Percentiles rank a stretch among this genome's conserved stretches.
Conservation (phyloP, 2,888 invertebrate species). For the Chloroclystis v-ata region DNA sequence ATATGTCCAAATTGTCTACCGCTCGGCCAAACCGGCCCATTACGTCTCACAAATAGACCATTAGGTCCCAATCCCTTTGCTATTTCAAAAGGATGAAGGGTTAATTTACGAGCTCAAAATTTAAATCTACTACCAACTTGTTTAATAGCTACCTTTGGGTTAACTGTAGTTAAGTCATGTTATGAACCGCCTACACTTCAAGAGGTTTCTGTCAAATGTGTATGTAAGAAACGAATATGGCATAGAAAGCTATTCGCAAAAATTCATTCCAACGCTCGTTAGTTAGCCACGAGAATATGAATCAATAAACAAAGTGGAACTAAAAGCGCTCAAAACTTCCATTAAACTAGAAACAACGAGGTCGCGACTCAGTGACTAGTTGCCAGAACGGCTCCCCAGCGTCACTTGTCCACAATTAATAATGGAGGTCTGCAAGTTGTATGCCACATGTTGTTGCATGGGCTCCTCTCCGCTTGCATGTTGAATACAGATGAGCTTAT, state of each 20-base stretch:
- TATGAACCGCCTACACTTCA: slow-evolving; percentile 41
- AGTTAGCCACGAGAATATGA: slow-evolving; percentile 37
- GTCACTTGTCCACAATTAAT: slow-evolving; percentile 72
- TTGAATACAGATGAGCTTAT: slow-evolving; percentile 75
- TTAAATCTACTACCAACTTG: slow-evolving; percentile 76
- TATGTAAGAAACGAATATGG: slow-evolving; percentile 13
- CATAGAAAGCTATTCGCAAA: slow-evolving; percentile 22
- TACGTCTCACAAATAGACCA: slow-evolving; percentile 77
- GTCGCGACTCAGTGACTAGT: slow-evolving; percentile 37
- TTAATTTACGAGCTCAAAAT: slow-evolving; percentile 77
- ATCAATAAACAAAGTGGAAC: slow-evolving; percentile 46
- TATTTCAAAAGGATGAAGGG: slow-evolving; percentile 77
- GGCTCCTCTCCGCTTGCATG: slow-evolving; percentile 60
- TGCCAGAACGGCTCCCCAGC: slow-evolving; percentile 47
- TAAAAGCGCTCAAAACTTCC: slow-evolving; percentile 45
- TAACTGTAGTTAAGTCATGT: slow-evolving; percentile 69
- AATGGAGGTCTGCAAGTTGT: slow-evolving; percentile 71
- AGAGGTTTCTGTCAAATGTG: not conserved
- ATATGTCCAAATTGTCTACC: slow-evolving; percentile 71
- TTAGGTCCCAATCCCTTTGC: slow-evolving; percentile 76
- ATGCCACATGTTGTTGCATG: slow-evolving; percentile 74
- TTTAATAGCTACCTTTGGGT: slow-evolving; percentile 67
- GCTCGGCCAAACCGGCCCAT: slow-evolving; percentile 68
- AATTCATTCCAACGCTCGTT: slow-evolving; percentile 24
- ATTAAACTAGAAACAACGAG: slow-evolving; percentile 57